These are phyloP conservation scores for Alitta virens DNA, from an alignment of 2,888 invertebrate genomes.

Conservation along the genomic window DNA sequence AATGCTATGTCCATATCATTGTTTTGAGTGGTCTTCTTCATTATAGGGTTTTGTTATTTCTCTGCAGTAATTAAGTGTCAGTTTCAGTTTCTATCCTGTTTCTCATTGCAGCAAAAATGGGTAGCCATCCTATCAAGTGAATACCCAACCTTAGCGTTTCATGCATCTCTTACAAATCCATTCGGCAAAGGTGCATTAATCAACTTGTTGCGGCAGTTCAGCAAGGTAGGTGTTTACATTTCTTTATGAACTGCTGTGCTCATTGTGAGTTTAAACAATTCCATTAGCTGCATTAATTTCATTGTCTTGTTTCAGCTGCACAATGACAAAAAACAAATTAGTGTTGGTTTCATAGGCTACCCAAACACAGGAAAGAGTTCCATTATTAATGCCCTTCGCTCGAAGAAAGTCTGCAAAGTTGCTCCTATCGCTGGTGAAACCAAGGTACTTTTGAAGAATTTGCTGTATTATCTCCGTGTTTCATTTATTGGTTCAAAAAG, in stretches of 20 bases:
- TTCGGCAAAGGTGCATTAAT: slow-evolving; percentile 98
- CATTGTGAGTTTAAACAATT: background rate
- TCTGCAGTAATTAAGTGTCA: too few species aligned
- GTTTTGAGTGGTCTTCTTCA: too few species aligned
- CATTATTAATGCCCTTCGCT: slow-evolving; percentile 89
- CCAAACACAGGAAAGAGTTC: slow-evolving; percentile 99
- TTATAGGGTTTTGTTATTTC: too few species aligned
- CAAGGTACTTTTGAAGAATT: too few species aligned
- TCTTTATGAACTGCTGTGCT: background rate
- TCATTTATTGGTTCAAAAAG: too few species aligned
- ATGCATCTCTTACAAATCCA: slow-evolving; percentile 96
- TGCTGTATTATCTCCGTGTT: too few species aligned
- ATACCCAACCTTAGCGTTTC: slow-evolving; percentile 97
- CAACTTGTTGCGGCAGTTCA: slow-evolving; percentile 91
- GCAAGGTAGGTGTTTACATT: slow-evolving; percentile 62
- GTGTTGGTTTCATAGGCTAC: slow-evolving; percentile 97
- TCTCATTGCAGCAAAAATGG: slow-evolving; percentile 76
- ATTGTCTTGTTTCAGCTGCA: slow-evolving; percentile 65
- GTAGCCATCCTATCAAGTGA: slow-evolving; percentile 89
- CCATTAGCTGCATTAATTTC: background rate
- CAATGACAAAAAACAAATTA: slow-evolving; percentile 95
- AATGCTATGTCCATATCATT: too few species aligned
- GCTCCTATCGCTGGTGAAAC: slow-evolving; percentile 93
- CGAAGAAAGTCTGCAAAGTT: slow-evolving; percentile 92
- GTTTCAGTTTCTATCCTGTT: too few species aligned